Evolutionary conservation across 2,113 vertebrate species (phyloP).

Genomic region (Trochalopteron elliotii): DNA sequence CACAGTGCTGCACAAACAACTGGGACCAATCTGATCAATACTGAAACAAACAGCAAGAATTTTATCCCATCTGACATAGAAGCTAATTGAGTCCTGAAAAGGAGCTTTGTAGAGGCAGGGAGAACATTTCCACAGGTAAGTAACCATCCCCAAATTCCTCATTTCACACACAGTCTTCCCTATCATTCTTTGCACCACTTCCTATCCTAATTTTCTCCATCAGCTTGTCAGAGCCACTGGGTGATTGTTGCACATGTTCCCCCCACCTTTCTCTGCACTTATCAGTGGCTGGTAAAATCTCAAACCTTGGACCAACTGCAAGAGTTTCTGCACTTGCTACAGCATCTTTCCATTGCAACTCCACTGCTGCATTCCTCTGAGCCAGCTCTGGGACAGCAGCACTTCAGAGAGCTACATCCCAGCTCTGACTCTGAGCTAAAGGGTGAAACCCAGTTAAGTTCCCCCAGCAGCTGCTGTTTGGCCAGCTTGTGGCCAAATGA

Average conservation of each 20-base stretch:
- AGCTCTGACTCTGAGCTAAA: background rate
- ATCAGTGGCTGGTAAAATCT: background rate
- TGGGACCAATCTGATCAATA: background rate
- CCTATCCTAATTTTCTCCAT: background rate
- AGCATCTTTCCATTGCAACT: background rate
- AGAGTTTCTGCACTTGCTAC: background rate
- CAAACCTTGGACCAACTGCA: background rate
- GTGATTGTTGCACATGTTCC: background rate
- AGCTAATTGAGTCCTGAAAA: background rate
- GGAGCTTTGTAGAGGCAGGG: background rate
- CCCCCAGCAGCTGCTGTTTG: background rate
- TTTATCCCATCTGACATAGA: background rate
- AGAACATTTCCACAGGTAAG: background rate
- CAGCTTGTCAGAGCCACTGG: background rate
- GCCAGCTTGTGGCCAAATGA: background rate
- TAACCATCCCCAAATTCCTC: background rate
- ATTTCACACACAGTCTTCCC: background rate
- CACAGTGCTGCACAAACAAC: background rate
- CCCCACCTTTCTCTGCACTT: background rate
- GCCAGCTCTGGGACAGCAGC: background rate
- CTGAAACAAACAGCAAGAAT: background rate
- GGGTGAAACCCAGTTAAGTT: background rate
- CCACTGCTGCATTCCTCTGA: fast-evolving
- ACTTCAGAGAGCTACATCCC: background rate
- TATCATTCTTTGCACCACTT: background rate